phyloP scores from a whole-genome alignment of 2,797 vertebrate species.

The Propithecus perrieri region DNA sequence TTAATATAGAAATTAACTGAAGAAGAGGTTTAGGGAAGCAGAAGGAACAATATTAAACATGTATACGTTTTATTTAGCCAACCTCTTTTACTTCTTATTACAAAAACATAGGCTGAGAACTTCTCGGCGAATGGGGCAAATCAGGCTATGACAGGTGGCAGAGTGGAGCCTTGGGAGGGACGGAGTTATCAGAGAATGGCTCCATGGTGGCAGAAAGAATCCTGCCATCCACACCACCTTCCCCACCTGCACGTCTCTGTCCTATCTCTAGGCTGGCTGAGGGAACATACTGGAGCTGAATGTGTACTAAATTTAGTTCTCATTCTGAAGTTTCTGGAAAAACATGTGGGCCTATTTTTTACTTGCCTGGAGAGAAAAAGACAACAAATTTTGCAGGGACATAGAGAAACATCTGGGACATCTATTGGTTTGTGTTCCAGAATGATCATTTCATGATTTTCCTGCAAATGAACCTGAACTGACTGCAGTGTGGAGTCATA shows the following conservation, averaged over 20 bases:
- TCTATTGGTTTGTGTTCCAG: neutral
- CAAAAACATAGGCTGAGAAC: neutral
- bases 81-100: neutral
- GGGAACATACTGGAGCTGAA: neutral
- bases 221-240: rapidly evolving
- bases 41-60: neutral
- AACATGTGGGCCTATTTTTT: neutral
- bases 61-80: neutral
- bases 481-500: neutral
- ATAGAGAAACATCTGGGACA: neutral
- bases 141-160: rapidly evolving
- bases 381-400: neutral
- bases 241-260: rapidly evolving
- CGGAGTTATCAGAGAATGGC: rapidly evolving
- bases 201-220: rapidly evolving
- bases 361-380: neutral
- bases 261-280: neutral
- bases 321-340: neutral
- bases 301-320: neutral
- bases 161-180: rapidly evolving
- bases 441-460: neutral
- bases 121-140: neutral
- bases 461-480: neutral
- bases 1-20: neutral
- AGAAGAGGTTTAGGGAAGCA: neutral